Percentiles rank a stretch among this genome's conserved stretches.
Conservation (phyloP, 1,140 invertebrate genomes). For the Calephelis virginiensis region DNA sequence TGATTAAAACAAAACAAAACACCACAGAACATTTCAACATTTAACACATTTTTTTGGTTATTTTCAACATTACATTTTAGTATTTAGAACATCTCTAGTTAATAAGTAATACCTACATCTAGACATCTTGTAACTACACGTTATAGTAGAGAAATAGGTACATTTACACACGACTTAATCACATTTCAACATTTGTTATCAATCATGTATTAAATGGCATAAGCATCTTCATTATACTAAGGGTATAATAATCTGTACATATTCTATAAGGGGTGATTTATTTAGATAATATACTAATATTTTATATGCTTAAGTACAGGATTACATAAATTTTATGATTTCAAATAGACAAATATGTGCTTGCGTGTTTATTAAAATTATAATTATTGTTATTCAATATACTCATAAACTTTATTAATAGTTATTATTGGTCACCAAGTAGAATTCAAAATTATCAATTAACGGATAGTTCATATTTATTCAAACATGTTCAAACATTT, state of each 20-base stretch:
- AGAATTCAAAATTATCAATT: no score
- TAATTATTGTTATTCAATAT: no score
- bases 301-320: no score
- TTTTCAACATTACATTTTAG: conserved; percentile 10
- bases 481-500: no score
- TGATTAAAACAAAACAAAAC: neutral
- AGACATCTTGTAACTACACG: conserved; percentile 11
- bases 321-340: no score
- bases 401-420: no score
- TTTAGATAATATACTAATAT: no score
- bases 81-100: conserved; percentile 15
- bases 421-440: no score
- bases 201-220: conserved; percentile 13
- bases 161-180: conserved; percentile 11
- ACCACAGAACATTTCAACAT: conserved; percentile 11
- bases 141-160: conserved; percentile 13
- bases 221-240: neutral
- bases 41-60: conserved; percentile 12
- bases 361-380: no score
- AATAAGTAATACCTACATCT: conserved; percentile 15
- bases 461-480: no score
- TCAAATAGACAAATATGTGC: no score
- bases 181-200: neutral
- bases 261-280: neutral
- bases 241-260: neutral